Evolutionary conservation across 1,140 invertebrate genomes (phyloP).

Genomic region (Anoplolepis gracilipes): DNA sequence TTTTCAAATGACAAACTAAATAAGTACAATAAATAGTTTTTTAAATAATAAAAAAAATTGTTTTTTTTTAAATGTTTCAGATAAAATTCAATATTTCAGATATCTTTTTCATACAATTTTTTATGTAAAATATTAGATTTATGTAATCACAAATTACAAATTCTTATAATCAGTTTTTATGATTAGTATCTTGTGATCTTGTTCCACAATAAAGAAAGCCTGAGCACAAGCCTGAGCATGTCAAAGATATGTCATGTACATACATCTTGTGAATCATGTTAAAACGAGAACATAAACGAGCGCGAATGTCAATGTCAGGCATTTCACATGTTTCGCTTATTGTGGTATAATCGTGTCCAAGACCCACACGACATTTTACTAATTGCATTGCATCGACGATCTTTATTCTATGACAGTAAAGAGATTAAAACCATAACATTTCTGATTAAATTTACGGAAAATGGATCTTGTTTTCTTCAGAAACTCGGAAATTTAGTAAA

Average conservation of each 20-base stretch:
- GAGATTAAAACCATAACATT: conserved; percentile 36
- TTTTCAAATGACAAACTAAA: conserved; percentile 3
- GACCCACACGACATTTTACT: conserved; percentile 28
- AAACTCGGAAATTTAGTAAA: conserved; percentile 48
- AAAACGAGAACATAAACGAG: conserved; percentile 13
- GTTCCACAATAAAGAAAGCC: conserved; percentile 18
- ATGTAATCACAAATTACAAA: background rate
- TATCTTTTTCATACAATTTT: conserved; percentile 5
- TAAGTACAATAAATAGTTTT: conserved; percentile 15
- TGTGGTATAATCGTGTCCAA: background rate
- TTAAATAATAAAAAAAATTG: too few species aligned
- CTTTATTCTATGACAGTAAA: background rate
- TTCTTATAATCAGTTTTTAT: background rate
- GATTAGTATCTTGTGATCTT: background rate
- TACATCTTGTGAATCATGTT: background rate
- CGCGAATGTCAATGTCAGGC: conserved; percentile 16
- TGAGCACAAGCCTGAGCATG: conserved; percentile 7
- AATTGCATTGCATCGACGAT: conserved; percentile 37
- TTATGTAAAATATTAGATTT: conserved; percentile 8
- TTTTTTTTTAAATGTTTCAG: too few species aligned
- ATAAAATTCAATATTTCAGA: conserved; percentile 19
- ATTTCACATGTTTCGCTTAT: background rate
- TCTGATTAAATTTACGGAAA: conserved; percentile 34
- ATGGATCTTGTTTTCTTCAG: conserved; percentile 17
- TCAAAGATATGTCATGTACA: conserved; percentile 23